Evolutionary conservation across 2,888 invertebrate genomes (phyloP), one percentile per base, ranked within the genome.

Genomic region (Caenorhabditis sp.): DNA sequence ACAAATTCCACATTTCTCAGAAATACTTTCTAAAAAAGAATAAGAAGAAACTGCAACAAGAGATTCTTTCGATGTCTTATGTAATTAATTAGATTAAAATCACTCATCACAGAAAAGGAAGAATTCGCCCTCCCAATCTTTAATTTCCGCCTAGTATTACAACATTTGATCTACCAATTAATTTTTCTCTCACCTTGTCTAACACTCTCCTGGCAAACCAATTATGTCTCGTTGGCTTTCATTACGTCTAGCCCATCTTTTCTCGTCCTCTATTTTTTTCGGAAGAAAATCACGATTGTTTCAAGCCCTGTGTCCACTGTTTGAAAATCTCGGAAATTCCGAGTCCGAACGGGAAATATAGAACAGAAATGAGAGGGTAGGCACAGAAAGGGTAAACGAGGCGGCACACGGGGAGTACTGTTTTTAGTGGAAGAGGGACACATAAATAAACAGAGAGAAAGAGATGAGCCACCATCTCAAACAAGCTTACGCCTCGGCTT

Each of bases 301-400:
- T 74, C 74, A 74, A 74, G 74, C 51, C 74, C n/a, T n/a, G 51
- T 68, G 68, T 68, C 68, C 54, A 68, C 72, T 72, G 61, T 72
- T 72, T 64, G 63, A 49, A 64, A 64, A 35, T 47, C 54, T 54
- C 68, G 19, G 22, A 6, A 51, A 26, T 51, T 22, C n/a, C 44
- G 38, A 56, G 47, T 19, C 19, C 47, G 12, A 38, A 6, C 5
- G 47, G 47, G 19, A 47, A 47, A 47, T 19, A 19, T 19, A 19
- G 19, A 16, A 22, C 47, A 3, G 49, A 22, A 58, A 14, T 28
- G 35, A 28, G 14, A 7, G 24, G 61, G 14, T 12, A 14, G 24
- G 24, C 16, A 24, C 61, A 5, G 38, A 3, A 12, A 22, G 47
- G n/a, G n/a, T n/a, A n/a, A n/a, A n/a, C n/a, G n/a, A n/a, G n/a